These are phyloP conservation scores for Xanthia togata DNA, from an alignment of 2,888 invertebrate genomes.

Conservation along the genomic window DNA sequence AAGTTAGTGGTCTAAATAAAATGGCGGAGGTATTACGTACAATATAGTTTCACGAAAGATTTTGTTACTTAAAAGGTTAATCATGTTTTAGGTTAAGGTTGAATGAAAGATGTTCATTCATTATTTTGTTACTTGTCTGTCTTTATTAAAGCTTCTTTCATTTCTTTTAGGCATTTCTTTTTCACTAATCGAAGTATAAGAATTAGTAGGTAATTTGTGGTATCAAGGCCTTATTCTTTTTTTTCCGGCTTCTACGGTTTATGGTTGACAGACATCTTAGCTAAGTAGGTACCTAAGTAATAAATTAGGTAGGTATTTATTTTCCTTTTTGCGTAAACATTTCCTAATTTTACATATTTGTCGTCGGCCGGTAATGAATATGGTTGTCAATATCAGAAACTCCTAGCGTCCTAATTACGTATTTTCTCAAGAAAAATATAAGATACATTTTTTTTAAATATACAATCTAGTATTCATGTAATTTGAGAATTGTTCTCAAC, in stretches of 20 bases:
- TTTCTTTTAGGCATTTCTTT: not conserved
- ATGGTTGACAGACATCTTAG: not conserved
- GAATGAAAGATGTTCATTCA: conserved; percentile 27
- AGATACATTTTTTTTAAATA: conserved; percentile 37
- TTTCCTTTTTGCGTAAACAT: not conserved
- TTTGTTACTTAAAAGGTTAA: conserved; percentile 6
- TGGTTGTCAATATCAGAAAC: not conserved
- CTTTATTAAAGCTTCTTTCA: conserved; percentile 23
- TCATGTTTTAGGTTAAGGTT: conserved; percentile 6
- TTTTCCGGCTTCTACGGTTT: not conserved
- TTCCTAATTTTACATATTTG: not conserved
- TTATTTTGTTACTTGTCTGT: not conserved
- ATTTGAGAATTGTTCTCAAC: conserved; percentile 18
- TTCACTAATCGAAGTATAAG: too few relatives aligned
- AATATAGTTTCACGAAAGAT: conserved; percentile 1
- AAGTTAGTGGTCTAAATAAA: conserved; percentile 5
- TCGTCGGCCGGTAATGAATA: not conserved
- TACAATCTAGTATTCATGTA: conserved; percentile 42
- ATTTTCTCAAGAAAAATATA: not conserved
- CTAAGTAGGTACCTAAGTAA: not conserved
- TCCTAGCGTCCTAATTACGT: not conserved
- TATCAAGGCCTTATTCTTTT: too few relatives aligned
- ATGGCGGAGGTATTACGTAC: not conserved
- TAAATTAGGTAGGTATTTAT: conserved; percentile 6
- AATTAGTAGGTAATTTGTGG: too few relatives aligned